Conservation (phyloP, 2,888 invertebrate species). For the Notodonta ziczac region DNA sequence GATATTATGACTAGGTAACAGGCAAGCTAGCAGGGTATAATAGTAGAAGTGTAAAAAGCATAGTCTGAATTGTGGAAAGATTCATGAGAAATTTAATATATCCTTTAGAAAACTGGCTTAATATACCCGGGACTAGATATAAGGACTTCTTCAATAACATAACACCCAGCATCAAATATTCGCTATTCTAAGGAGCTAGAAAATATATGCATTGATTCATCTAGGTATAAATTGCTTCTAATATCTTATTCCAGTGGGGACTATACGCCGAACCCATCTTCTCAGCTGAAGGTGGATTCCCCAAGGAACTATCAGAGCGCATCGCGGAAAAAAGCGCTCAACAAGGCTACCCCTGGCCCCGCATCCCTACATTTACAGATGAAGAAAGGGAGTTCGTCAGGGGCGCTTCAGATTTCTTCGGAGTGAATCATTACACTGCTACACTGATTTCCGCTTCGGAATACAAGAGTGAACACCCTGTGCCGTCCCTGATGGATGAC, state of each 20-base stretch:
- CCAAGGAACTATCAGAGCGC: constrained; percentile 38
- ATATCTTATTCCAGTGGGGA: constrained; percentile 55
- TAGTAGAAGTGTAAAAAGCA: no score
- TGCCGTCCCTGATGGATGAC: constrained; percentile 23
- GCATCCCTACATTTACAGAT: constrained; percentile 72
- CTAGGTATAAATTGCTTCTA: background rate
- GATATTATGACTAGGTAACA: no score
- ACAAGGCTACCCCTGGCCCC: constrained; percentile 69
- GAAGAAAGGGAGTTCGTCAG: constrained; percentile 60
- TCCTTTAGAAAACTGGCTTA: no score
- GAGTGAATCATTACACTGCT: constrained; percentile 88
- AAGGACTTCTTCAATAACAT: no score
- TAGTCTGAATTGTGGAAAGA: no score
- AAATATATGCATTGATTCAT: no score
- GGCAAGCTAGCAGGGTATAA: no score
- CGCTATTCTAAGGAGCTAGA: no score
- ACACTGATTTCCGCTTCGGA: constrained; percentile 44
- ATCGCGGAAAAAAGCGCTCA: constrained; percentile 70
- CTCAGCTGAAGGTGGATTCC: constrained; percentile 76
- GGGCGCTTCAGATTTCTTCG: constrained; percentile 68
- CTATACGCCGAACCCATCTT: constrained; percentile 76
- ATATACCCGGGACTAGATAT: no score
- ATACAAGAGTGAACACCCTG: background rate
- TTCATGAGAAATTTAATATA: no score
- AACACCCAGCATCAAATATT: no score